These are phyloP conservation scores for Anomalospiza imberbis DNA, from an alignment of 2,797 vertebrate species.

Conservation along the genomic window DNA sequence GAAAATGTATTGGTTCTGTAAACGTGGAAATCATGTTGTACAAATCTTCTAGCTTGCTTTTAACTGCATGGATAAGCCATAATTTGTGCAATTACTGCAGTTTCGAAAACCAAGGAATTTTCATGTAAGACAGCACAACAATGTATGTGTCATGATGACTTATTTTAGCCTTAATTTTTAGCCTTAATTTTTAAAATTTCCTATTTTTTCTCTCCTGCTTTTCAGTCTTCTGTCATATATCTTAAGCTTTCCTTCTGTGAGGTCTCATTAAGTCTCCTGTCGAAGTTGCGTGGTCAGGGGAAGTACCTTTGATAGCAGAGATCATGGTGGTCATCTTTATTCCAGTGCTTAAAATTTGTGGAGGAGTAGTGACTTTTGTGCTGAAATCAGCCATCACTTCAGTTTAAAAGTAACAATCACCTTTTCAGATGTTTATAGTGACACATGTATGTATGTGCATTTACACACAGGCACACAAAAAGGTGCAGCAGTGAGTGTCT, in stretches of 20 bases:
- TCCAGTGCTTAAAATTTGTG: neutral
- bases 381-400: neutral
- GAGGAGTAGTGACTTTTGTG: neutral
- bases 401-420: neutral
- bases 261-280: neutral
- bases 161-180: neutral
- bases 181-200: neutral
- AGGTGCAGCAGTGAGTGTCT: slow-evolving; percentile 38
- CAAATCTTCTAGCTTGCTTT: neutral
- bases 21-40: neutral
- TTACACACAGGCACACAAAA: neutral
- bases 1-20: neutral
- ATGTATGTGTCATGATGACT: neutral
- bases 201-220: neutral
- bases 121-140: neutral
- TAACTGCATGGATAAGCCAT: neutral
- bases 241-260: neutral
- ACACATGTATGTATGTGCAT: accelerated
- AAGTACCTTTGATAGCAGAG: neutral
- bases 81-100: neutral
- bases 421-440: slow-evolving; percentile 60
- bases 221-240: neutral
- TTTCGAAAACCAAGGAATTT: neutral
- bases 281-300: neutral
- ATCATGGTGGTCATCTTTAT: neutral